Base-by-base conservation (phyloP, 1,140 invertebrate species). In the Scaptomyza hsui region DNA sequence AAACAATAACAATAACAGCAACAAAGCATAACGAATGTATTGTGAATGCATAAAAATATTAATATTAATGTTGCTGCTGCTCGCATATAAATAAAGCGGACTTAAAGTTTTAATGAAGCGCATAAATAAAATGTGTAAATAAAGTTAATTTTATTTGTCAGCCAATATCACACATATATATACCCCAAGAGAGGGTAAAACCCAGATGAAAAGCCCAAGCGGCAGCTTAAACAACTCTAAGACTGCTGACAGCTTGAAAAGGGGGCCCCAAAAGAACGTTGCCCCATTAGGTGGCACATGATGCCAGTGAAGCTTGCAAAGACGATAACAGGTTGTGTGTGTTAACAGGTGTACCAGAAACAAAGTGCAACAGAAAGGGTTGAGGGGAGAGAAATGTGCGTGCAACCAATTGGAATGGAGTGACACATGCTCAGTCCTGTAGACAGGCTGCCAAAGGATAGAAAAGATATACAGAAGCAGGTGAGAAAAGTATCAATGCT, bases 41-140 rank as follows among this genome's bases (percentile, higher is more conserved):
- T 55, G 56, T 62, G 35, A 47, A 67, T 76, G 62, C 42, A 71
- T 70, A 76, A 79, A 81, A 77, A 75, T 75, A 81, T 70, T 70
- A 81, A 88, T 83, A 75, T 82, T 72, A 75, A 82, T 81, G 80
- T 80, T 82, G 83, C 82, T 64, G 63, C 52, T 35, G 67, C 41
- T 26, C 49, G 45, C 63, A 29, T 65, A 64, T 86, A 88, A 86
- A 88, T 86, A 86, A 82, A 69, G 75, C 56, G 49, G 63, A 78
- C 74, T 88, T 86, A 86, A 88, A 88, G 49, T 75, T 88, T 86
- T 88, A 88, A 86, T 86, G 82, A 78, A 86, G 82, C 78, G 82
- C 67, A 82, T 86, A 86, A 86, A 88, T 86, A 82, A 88, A 88
- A 78, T 78, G 56, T 26, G 70, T 44, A 88, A 82, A 88, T 86